phyloP scores from a whole-genome alignment of 2,888 invertebrate genomes.

The Andrena haemorrhoa region DNA sequence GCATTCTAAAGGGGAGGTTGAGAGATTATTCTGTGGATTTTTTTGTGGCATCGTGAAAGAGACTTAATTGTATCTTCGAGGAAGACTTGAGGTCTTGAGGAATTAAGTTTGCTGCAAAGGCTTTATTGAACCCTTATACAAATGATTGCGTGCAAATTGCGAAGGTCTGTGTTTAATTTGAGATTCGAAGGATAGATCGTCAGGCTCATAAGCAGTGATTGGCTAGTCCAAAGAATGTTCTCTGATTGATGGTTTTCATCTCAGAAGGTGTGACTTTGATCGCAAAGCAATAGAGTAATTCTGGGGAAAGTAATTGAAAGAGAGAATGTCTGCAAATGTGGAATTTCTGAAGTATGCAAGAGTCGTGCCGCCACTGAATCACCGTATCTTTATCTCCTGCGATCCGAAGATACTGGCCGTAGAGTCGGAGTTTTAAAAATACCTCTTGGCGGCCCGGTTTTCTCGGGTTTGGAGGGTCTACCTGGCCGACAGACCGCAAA shows the following conservation, averaged over 20 bases:
- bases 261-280: background rate
- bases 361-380: constrained; percentile 40
- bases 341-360: background rate
- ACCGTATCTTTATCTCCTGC: constrained; percentile 53
- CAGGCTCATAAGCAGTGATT: background rate
- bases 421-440: constrained; percentile 74
- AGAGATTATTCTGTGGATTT: too few species aligned
- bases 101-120: too few species aligned
- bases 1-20: too few species aligned
- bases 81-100: too few species aligned
- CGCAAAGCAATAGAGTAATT: background rate
- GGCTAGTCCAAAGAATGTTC: background rate
- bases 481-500: constrained; percentile 69
- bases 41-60: too few species aligned
- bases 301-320: background rate
- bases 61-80: too few species aligned
- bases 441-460: constrained; percentile 73
- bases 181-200: background rate
- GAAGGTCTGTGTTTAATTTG: too few species aligned
- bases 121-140: too few species aligned
- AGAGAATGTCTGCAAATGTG: background rate
- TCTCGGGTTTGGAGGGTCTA: constrained; percentile 62
- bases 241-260: background rate
- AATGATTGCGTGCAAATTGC: too few species aligned
- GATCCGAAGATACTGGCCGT: constrained; percentile 49